Conservation (phyloP, 2,113 vertebrate species). For the Steatornis caripensis region DNA sequence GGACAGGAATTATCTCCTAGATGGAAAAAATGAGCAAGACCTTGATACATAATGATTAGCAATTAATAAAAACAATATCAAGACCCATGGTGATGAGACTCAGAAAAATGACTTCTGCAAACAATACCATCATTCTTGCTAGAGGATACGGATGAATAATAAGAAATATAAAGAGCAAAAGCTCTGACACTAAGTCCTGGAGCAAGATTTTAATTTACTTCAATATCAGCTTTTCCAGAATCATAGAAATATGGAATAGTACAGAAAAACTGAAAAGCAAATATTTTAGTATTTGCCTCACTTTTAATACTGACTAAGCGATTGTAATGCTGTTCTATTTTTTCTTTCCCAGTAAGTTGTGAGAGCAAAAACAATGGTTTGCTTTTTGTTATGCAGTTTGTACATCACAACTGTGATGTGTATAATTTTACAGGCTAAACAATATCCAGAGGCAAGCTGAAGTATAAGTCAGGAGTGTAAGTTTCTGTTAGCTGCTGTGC, state of each 20-base stretch:
- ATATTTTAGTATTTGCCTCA: background rate
- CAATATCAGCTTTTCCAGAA: background rate
- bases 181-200: background rate
- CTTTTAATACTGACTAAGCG: background rate
- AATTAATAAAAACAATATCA: slow-evolving; percentile 15
- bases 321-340: background rate
- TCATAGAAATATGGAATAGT: background rate
- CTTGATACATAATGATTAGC: background rate
- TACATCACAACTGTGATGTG: background rate
- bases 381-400: background rate
- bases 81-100: background rate
- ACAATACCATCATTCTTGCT: background rate
- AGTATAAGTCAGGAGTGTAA: background rate
- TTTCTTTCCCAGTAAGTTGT: background rate
- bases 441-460: background rate
- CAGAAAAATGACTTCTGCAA: slow-evolving; percentile 14
- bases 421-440: background rate
- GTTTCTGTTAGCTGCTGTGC: background rate
- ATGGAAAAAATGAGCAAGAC: slow-evolving; percentile 20
- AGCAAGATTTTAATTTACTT: background rate
- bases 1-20: slow-evolving; percentile 19
- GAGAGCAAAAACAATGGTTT: background rate
- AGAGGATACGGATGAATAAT: background rate
- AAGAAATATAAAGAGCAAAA: background rate
- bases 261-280: background rate